Evolutionary conservation across 2,797 vertebrate species (phyloP).

Genomic region (Syncerus caffer): DNA sequence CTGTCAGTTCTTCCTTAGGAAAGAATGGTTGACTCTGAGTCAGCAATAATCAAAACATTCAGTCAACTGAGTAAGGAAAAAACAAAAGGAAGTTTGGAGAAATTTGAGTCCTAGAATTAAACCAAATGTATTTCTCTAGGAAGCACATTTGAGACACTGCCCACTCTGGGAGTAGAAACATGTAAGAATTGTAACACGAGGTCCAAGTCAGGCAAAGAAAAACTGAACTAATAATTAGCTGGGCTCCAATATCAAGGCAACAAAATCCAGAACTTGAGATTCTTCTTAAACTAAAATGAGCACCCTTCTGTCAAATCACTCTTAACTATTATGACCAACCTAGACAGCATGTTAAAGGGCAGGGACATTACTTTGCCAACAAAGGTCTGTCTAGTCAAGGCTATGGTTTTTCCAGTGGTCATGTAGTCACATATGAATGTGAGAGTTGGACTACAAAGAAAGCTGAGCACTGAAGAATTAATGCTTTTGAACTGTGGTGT

Average conservation of each 20-base stretch:
- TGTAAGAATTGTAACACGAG: not conserved
- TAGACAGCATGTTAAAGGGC: not conserved
- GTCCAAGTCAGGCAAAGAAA: not conserved
- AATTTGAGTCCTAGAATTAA: not conserved
- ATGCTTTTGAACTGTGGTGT: not conserved
- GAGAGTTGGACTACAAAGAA: not conserved
- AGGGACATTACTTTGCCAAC: not conserved
- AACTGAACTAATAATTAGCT: not conserved
- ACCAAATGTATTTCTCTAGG: not conserved
- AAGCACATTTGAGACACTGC: not conserved
- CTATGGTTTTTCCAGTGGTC: not conserved
- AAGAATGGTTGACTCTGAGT: not conserved
- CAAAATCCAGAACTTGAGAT: not conserved
- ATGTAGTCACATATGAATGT: not conserved
- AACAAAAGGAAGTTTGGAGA: not conserved
- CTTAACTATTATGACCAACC: not conserved
- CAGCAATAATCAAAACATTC: not conserved
- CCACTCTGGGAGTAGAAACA: not conserved
- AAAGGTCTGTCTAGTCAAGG: not conserved
- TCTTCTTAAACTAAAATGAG: not conserved
- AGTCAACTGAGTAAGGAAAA: not conserved
- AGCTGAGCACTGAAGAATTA: not conserved
- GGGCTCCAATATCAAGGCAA: not conserved
- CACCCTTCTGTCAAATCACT: not conserved
- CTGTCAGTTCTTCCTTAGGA: not conserved